Conservation (phyloP, 2,113 vertebrate species). For the Brienomyrus longianalis region DNA sequence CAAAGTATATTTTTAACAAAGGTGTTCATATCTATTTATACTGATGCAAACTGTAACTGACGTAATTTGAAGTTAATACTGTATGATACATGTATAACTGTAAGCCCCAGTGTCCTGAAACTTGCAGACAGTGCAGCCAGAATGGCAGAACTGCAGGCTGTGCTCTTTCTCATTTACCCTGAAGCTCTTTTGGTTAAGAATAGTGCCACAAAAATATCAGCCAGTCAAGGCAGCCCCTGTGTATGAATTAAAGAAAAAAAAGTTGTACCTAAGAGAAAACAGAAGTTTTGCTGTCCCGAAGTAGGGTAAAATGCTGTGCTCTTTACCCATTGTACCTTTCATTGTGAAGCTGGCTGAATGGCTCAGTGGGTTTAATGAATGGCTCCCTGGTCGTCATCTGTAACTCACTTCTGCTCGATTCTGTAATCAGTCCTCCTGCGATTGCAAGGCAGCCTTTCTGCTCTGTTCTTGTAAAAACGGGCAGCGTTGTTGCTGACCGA, state of each 20-base stretch:
- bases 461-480: not conserved
- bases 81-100: not conserved
- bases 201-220: not conserved
- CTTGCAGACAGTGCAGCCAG: not conserved
- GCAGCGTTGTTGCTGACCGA: not conserved
- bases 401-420: not conserved
- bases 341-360: not conserved
- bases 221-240: not conserved
- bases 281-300: not conserved
- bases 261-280: not conserved
- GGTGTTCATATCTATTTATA: not conserved
- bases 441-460: slow-evolving; percentile 11
- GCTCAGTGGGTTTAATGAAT: not conserved
- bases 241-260: not conserved
- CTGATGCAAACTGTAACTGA: not conserved
- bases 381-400: not conserved
- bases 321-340: not conserved
- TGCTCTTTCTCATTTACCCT: not conserved
- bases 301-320: not conserved
- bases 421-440: not conserved
- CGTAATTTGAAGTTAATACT: not conserved
- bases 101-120: not conserved
- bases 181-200: slow-evolving; percentile 3
- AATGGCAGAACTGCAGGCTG: slow-evolving; percentile 5
- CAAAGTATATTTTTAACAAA: not conserved